Conservation (phyloP, 2,113 vertebrate genomes). For the Crotalus horridus region DNA sequence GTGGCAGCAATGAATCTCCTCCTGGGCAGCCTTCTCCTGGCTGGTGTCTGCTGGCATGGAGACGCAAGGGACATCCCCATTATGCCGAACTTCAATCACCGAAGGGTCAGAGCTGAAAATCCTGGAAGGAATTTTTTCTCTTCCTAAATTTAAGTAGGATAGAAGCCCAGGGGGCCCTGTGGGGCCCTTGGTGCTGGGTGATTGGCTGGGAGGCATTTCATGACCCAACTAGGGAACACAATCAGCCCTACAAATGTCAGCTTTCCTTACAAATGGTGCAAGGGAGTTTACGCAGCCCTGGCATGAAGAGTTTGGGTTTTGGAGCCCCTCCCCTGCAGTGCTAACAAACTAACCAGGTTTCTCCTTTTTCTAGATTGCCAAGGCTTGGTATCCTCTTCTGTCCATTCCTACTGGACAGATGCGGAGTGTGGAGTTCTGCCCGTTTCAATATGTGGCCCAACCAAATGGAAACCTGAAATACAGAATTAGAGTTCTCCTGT, state of each 20-base stretch:
- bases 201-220: too few relatives aligned
- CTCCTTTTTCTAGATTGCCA: neutral
- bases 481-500: neutral
- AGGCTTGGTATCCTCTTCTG: neutral
- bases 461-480: neutral
- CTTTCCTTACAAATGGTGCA: too few relatives aligned
- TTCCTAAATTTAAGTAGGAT: too few relatives aligned
- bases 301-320: too few relatives aligned
- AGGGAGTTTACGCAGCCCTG: too few relatives aligned
- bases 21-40: neutral
- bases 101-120: neutral
- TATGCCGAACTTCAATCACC: neutral
- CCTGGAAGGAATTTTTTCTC: too few relatives aligned
- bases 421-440: too few relatives aligned
- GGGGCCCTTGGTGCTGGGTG: too few relatives aligned
- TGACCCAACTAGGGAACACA: too few relatives aligned
- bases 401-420: too few relatives aligned
- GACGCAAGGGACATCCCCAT: accelerated
- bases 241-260: too few relatives aligned
- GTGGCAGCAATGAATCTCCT: neutral
- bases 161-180: too few relatives aligned
- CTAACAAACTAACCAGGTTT: neutral
- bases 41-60: neutral
- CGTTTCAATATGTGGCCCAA: neutral
- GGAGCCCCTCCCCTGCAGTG: neutral